Base-by-base conservation (phyloP, 2,888 invertebrate genomes). In the Cantharis nigra region DNA sequence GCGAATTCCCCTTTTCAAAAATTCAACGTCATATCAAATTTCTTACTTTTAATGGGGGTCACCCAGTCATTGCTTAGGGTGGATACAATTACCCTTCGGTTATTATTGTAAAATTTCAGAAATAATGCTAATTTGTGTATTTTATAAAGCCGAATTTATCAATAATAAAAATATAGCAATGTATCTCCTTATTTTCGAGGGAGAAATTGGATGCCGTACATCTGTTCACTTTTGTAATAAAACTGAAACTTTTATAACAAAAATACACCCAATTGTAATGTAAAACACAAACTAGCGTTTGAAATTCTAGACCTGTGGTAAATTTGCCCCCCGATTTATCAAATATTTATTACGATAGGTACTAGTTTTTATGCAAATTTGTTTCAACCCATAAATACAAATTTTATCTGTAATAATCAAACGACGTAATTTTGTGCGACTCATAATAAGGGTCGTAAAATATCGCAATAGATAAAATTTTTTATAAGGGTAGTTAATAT, bases 81-180 rank as follows among this genome's bases (percentile, higher is more conserved):
- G 49, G 49, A 49, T 49, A 49, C n/a, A 49, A 49, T n/a, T 49
- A 30, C 65, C 23, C 30, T 23, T 67, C 33, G 33, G 67, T 67
- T 70, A 70, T 33, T 13, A 33, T 33, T 33, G 33, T 33, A 33
- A 33, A 33, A 13, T 33, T 33, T 33, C 13, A 33, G 33, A 16
- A 26, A 14, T 69, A 67, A 71, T 75, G 69, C 75, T 67, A 71
- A 71, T 75, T 75, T 75, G n/a, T n/a, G n/a, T 33, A 74, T 70
- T 74, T 74, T 70, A 62, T 73, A 64, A 26, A 9, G n/a, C 49
- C n/a, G n/a, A n/a, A 49, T 49, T 49, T 49, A 49, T 49, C 49
- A 49, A 49, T 49, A 49, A 49, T 49, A 49, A 49, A 49, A 49
- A 20, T 49, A 49, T 49, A 49, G 49, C 49, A 49, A 49, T 49